A percentile compares a stretch with the other conserved stretches of the same genome.
phyloP scores from a whole-genome alignment of 2,888 invertebrate species.

The Liodrosophila aerea region DNA sequence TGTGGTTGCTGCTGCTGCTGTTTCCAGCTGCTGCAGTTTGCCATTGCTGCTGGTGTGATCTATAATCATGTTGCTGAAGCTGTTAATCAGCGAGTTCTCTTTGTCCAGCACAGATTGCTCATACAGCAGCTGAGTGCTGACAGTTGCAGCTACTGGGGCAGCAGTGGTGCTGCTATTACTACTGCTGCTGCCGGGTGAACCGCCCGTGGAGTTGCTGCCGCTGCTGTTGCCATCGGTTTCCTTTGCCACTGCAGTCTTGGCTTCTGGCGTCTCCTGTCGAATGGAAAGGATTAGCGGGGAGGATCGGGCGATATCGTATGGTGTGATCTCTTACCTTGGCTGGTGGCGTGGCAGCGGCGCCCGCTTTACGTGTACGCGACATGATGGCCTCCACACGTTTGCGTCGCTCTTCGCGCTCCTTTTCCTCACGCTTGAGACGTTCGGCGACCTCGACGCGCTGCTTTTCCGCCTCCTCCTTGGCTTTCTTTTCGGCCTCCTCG shows the following conservation, averaged over 20 bases:
- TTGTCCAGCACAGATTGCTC: slow-evolving; percentile 82
- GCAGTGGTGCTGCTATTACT: slow-evolving; percentile 19
- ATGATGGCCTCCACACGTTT: slow-evolving; percentile 96
- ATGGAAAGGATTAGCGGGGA: not conserved
- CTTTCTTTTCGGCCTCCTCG: slow-evolving; percentile 90
- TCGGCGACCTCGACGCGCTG: slow-evolving; percentile 92
- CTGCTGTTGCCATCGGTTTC: slow-evolving; percentile 55
- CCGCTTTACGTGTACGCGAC: slow-evolving; percentile 89
- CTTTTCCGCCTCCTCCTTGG: slow-evolving; percentile 93
- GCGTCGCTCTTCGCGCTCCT: slow-evolving; percentile 92
- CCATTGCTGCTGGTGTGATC: slow-evolving; percentile 81
- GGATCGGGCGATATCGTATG: not conserved
- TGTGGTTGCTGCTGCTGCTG: slow-evolving; percentile 21
- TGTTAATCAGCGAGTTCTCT: slow-evolving; percentile 81
- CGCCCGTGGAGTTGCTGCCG: slow-evolving; percentile 47
- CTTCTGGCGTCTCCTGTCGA: slow-evolving; percentile 65
- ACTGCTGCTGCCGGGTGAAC: slow-evolving; percentile 44
- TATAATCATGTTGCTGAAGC: slow-evolving; percentile 81
- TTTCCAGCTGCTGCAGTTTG: slow-evolving; percentile 72
- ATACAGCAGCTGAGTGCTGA: slow-evolving; percentile 80
- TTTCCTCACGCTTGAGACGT: slow-evolving; percentile 92
- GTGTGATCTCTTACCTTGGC: slow-evolving; percentile 78
- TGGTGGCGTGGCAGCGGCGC: slow-evolving; percentile 76
- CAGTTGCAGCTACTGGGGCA: slow-evolving; percentile 35
- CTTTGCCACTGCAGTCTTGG: slow-evolving; percentile 52